Evolutionary conservation across 1,140 invertebrate genomes (phyloP).

Genomic region (Asbolus verrucosus): DNA sequence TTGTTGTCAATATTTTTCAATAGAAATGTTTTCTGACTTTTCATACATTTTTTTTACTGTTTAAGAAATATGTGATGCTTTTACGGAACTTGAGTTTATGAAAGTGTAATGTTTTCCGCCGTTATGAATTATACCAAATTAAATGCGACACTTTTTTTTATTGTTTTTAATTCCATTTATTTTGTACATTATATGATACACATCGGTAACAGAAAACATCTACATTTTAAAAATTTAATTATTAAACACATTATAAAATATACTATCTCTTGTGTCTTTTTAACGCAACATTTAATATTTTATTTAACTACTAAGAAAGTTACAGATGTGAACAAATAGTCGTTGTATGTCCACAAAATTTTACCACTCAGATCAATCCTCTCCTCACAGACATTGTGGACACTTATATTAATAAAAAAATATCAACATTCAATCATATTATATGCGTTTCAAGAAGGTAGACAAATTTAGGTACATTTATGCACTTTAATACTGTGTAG

Average conservation of each 20-base stretch:
- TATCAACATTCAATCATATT: slow-evolving; percentile 39
- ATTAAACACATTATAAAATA: slow-evolving; percentile 44
- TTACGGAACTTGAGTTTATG: too few species aligned
- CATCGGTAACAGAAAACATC: slow-evolving; percentile 49
- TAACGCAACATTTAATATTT: slow-evolving; percentile 21
- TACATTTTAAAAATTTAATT: slow-evolving; percentile 50
- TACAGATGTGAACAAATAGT: slow-evolving; percentile 46
- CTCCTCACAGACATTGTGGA: slow-evolving; percentile 38
- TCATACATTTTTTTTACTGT: too few species aligned
- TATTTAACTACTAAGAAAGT: slow-evolving; percentile 44
- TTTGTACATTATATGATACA: slow-evolving; percentile 54
- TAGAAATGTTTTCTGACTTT: too few species aligned
- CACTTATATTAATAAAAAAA: slow-evolving; percentile 35
- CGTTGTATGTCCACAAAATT: slow-evolving; percentile 41
- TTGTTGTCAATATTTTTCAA: too few species aligned
- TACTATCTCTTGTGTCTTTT: slow-evolving; percentile 41
- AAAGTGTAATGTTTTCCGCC: neutral
- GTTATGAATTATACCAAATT: slow-evolving; percentile 41
- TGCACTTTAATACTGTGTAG: slow-evolving; percentile 39
- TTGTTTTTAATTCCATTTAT: slow-evolving; percentile 51
- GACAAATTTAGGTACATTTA: slow-evolving; percentile 41
- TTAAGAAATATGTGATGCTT: too few species aligned
- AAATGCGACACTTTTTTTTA: slow-evolving; percentile 44
- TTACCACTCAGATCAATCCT: slow-evolving; percentile 26
- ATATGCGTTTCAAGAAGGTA: slow-evolving; percentile 30